Base-by-base conservation (phyloP, 2,113 vertebrate genomes). In the Pantherophis guttatus region DNA sequence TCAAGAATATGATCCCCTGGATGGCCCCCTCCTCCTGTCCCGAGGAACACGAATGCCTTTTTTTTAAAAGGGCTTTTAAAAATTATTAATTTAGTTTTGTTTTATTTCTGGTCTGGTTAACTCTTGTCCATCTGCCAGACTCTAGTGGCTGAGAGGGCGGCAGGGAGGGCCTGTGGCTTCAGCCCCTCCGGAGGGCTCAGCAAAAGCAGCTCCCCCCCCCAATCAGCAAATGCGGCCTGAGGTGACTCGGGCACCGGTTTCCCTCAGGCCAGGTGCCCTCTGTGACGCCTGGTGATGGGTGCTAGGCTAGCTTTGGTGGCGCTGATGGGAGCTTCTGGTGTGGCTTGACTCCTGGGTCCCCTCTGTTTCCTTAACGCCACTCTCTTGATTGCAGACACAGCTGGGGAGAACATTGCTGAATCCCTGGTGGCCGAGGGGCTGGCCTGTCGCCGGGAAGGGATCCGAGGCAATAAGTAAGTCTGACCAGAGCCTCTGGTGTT, bases 321-420 rank as follows among this genome's bases (percentile, higher is more conserved):
- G 50, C 15, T n/a, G 29, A 21, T 23, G 86, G 86, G 86, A 50
- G 4, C 24, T 21, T 52, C 26, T 1, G 13, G 12, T 23, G 0
- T 2, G 50, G 23, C 5, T 17, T 29, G 86, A 26, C 86, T 52
- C 50, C 86, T 48, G 21, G 11, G 11, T 26, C 11, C 50, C 86
- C 12, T 8, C 13, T 1, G 9, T 70, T 88, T 93, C 2, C 62
- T 58, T 44, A 8, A 1, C 12, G 1, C 70, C 55, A 87, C 87
- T 75, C 23, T 90, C 53, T 93, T 88, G 91, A 55, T 92, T 44
- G 0, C 8, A 99, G 99, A 99, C 97, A 99, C 98, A 8, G 97
- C 96, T 0, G 99, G 99, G 0, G 99, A 99, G 96, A 99, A 99
- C 97, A 98, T 99, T 3, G 99, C 99, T 0, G 99, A 99, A 91